Conservation (phyloP, 1,140 invertebrate genomes). For the Medauroidea extradentata region DNA sequence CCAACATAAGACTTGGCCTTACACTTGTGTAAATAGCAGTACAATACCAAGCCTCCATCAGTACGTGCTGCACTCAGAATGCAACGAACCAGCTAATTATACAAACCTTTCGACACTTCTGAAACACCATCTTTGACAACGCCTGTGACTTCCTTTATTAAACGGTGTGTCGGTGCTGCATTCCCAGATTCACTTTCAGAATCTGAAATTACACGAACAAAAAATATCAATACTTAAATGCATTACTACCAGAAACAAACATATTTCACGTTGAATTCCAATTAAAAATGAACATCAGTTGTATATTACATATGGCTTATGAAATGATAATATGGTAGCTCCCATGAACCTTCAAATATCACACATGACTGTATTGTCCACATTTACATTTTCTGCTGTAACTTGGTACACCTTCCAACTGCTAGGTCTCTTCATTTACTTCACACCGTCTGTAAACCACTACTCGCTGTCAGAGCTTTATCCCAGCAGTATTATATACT, state of each 20-base stretch:
- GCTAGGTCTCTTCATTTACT: too few species aligned
- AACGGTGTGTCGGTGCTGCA: constrained; percentile 22
- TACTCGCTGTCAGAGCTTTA: too few species aligned
- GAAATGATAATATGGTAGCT: neutral
- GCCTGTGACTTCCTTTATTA: constrained; percentile 39
- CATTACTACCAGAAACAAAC: neutral
- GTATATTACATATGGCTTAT: neutral
- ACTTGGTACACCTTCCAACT: too few species aligned
- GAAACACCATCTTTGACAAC: constrained; percentile 49
- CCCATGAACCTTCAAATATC: neutral
- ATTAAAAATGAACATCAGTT: neutral
- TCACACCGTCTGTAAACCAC: too few species aligned
- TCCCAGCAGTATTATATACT: too few species aligned
- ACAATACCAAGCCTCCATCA: too few species aligned
- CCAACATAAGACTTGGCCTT: too few species aligned
- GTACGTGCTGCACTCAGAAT: too few species aligned
- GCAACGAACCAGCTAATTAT: too few species aligned
- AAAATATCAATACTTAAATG: neutral
- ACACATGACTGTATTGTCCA: constrained; percentile 23
- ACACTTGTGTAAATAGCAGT: too few species aligned
- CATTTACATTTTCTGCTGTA: neutral
- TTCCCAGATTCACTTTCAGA: constrained; percentile 12
- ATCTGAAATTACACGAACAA: neutral
- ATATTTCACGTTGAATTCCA: neutral
- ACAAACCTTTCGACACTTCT: constrained; percentile 38